phyloP scores from a whole-genome alignment of 1,140 invertebrate species.

The Panulirus ornatus region DNA sequence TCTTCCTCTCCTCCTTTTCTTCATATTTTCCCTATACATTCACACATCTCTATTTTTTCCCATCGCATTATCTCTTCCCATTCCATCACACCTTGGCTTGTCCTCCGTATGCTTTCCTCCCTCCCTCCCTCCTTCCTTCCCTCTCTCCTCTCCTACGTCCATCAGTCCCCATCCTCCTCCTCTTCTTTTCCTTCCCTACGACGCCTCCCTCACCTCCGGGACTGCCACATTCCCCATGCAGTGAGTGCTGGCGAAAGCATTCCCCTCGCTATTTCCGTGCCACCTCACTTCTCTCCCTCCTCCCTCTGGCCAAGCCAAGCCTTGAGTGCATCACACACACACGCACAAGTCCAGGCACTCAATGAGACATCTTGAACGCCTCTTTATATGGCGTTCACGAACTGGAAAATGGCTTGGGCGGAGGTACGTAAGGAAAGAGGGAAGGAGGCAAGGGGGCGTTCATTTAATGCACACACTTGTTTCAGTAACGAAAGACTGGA shows the following conservation, averaged over 20 bases:
- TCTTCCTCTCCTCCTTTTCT: background rate
- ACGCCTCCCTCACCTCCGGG: background rate
- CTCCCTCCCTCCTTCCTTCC: constrained; percentile 13
- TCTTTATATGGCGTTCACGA: too few relatives aligned
- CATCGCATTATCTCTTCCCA: background rate
- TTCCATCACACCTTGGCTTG: too few relatives aligned
- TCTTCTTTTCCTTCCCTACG: background rate
- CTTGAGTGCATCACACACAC: background rate
- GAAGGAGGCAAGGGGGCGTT: too few relatives aligned
- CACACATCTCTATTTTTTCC: background rate
- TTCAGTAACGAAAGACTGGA: too few relatives aligned
- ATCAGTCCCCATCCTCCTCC: background rate
- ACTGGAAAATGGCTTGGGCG: too few relatives aligned
- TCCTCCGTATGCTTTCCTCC: background rate
- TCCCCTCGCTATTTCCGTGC: background rate
- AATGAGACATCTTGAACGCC: too few relatives aligned
- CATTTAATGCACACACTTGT: too few relatives aligned
- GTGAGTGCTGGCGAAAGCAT: too few relatives aligned
- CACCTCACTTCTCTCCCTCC: background rate
- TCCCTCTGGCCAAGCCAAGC: background rate
- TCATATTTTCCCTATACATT: too few relatives aligned
- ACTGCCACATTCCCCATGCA: too few relatives aligned
- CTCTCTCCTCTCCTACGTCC: background rate
- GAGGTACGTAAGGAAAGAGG: too few relatives aligned
- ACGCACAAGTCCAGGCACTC: too few relatives aligned